Conservation (phyloP, 2,888 invertebrate genomes). For the Automeris io region DNA sequence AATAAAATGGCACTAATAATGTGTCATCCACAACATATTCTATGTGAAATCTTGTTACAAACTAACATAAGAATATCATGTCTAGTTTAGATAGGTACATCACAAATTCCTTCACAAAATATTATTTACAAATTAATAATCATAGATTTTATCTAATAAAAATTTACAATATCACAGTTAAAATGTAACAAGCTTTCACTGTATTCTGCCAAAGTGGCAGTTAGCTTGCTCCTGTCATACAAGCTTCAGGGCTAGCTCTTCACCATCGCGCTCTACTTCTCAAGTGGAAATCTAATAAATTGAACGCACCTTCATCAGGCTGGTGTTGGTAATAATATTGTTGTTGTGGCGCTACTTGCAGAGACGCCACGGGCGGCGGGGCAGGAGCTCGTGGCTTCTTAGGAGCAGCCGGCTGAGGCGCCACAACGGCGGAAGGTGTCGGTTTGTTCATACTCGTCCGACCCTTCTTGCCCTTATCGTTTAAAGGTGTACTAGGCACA, state of each 20-base stretch:
- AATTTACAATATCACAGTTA: slow-evolving; percentile 75
- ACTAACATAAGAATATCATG: slow-evolving; percentile 68
- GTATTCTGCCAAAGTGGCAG: slow-evolving; percentile 56
- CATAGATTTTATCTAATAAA: slow-evolving; percentile 73
- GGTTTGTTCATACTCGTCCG: slow-evolving; percentile 49
- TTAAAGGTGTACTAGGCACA: slow-evolving; percentile 68
- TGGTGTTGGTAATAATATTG: slow-evolving; percentile 77
- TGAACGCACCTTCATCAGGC: slow-evolving; percentile 78
- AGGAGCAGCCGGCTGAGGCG: slow-evolving; percentile 65
- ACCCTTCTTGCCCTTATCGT: slow-evolving; percentile 66
- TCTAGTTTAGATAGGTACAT: slow-evolving; percentile 63
- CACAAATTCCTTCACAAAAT: slow-evolving; percentile 55
- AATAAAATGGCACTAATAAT: slow-evolving; percentile 74
- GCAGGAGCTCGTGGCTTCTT: slow-evolving; percentile 67
- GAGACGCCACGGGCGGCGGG: slow-evolving; percentile 61
- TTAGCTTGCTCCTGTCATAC: slow-evolving; percentile 78
- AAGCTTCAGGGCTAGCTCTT: slow-evolving; percentile 77
- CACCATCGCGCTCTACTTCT: slow-evolving; percentile 78
- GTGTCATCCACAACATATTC: slow-evolving; percentile 71
- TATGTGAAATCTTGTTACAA: slow-evolving; percentile 76
- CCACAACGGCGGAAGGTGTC: slow-evolving; percentile 57
- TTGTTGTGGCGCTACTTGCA: slow-evolving; percentile 66
- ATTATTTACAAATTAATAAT: slow-evolving; percentile 67
- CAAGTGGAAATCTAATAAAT: slow-evolving; percentile 76
- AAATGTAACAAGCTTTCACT: slow-evolving; percentile 77